These are phyloP conservation scores for Sabatieria punctata DNA, from an alignment of 2,888 invertebrate species.

Conservation along the genomic window DNA sequence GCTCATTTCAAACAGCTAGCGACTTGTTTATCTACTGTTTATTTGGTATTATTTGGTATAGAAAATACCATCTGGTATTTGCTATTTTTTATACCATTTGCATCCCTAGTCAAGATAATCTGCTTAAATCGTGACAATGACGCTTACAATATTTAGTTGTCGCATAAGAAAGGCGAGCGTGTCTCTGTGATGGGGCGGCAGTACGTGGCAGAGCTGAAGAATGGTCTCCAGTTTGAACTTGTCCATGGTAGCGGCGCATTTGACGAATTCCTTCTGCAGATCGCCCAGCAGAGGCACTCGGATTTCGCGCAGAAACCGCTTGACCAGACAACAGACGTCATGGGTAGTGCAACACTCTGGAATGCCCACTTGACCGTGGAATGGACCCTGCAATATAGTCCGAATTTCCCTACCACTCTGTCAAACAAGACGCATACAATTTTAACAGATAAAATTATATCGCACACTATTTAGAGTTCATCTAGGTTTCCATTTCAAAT, in stretches of 20 bases:
- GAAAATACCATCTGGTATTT: too few species aligned
- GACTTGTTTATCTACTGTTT: too few species aligned
- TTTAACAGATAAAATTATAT: too few species aligned
- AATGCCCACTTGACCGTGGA: neutral
- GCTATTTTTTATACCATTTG: too few species aligned
- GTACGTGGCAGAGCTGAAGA: neutral
- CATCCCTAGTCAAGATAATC: too few species aligned
- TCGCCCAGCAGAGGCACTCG: neutral
- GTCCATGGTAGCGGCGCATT: neutral
- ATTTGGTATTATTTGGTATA: too few species aligned
- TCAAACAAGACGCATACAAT: too few species aligned
- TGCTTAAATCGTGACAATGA: too few species aligned
- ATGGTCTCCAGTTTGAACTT: neutral
- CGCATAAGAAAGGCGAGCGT: neutral
- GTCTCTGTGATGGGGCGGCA: neutral
- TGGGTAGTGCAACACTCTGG: neutral
- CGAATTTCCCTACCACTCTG: too few species aligned
- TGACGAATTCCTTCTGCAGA: neutral
- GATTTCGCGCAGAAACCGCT: neutral
- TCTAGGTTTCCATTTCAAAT: too few species aligned
- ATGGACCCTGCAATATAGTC: neutral
- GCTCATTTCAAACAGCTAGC: too few species aligned
- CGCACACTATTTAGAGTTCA: too few species aligned
- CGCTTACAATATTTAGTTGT: neutral
- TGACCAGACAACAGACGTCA: neutral